phyloP scores from a whole-genome alignment of 2,888 invertebrate genomes.

The Coenonympha glycerion region DNA sequence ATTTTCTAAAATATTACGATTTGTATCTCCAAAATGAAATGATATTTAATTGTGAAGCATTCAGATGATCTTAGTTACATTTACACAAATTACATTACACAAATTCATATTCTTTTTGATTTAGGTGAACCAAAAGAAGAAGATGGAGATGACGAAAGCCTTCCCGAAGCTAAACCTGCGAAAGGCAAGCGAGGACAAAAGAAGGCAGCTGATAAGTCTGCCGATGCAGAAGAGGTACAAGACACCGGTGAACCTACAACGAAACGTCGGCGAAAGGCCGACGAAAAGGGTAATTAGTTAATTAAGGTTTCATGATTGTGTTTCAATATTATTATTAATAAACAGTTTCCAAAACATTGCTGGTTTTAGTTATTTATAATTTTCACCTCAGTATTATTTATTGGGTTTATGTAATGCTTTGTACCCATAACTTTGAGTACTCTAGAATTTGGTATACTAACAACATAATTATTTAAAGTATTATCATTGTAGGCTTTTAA shows the following conservation, averaged over 20 bases:
- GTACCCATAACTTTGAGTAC: neutral
- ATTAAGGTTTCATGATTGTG: too few relatives aligned
- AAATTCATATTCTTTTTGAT: slow-evolving; percentile 16
- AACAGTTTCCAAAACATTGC: slow-evolving; percentile 58
- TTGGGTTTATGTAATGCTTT: neutral
- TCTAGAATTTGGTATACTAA: neutral
- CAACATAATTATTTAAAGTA: neutral
- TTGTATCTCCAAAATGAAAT: too few relatives aligned
- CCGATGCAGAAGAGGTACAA: slow-evolving; percentile 43
- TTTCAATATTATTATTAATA: slow-evolving; percentile 60
- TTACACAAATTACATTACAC: too few relatives aligned
- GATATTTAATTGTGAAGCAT: too few relatives aligned
- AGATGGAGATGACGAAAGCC: slow-evolving; percentile 41
- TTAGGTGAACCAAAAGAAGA: slow-evolving; percentile 49
- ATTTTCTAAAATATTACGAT: too few relatives aligned
- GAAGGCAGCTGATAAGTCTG: slow-evolving; percentile 44
- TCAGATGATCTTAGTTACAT: too few relatives aligned
- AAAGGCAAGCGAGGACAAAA: slow-evolving; percentile 58
- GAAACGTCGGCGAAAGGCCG: slow-evolving; percentile 60
- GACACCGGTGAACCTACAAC: slow-evolving; percentile 50
- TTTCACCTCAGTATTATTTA: slow-evolving; percentile 22
- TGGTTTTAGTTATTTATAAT: slow-evolving; percentile 50
- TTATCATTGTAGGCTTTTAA: neutral
- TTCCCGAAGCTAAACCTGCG: slow-evolving; percentile 45
- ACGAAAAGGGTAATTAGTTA: slow-evolving; percentile 71